Evolutionary conservation across 1,140 invertebrate genomes (phyloP).

Genomic region (Oncopeltus fasciatus): DNA sequence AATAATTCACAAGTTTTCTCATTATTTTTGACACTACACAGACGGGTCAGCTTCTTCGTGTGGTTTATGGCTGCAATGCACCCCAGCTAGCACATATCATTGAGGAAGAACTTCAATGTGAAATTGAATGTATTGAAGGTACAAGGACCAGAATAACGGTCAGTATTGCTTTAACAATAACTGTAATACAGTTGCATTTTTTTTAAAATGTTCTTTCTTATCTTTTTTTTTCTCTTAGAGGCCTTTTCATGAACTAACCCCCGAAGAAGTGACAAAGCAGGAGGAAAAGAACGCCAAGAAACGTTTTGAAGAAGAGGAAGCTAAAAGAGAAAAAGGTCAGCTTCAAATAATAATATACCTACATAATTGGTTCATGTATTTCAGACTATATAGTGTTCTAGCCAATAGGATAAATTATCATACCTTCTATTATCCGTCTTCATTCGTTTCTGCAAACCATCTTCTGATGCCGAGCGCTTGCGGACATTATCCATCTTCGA

Average conservation of each 20-base stretch:
- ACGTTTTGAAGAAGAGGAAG: conserved; percentile 30
- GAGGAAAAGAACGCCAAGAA: conserved; percentile 27
- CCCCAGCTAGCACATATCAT: conserved; percentile 61
- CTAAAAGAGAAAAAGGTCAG: conserved; percentile 28
- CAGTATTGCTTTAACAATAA: too few relatives aligned
- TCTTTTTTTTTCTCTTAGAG: too few relatives aligned
- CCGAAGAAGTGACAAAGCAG: conserved; percentile 31
- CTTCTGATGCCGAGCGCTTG: too few relatives aligned
- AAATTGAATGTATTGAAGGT: conserved; percentile 37
- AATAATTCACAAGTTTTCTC: too few relatives aligned
- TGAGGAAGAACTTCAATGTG: conserved; percentile 52
- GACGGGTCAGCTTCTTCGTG: conserved; percentile 65
- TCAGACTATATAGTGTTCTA: too few relatives aligned
- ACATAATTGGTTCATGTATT: too few relatives aligned
- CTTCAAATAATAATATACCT: not conserved
- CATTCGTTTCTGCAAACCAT: too few relatives aligned
- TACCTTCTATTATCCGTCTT: too few relatives aligned
- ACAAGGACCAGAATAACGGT: conserved; percentile 33
- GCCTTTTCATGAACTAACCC: conserved; percentile 30
- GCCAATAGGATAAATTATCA: too few relatives aligned
- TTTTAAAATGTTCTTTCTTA: not conserved
- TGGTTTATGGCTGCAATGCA: conserved; percentile 73
- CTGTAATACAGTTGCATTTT: too few relatives aligned
- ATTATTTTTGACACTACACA: too few relatives aligned
- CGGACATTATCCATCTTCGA: too few relatives aligned